Percentiles rank a stretch among this genome's conserved stretches.
These are phyloP conservation scores for Drosophila peninsularis DNA, from an alignment of 2,888 invertebrate genomes.

Conservation along the genomic window DNA sequence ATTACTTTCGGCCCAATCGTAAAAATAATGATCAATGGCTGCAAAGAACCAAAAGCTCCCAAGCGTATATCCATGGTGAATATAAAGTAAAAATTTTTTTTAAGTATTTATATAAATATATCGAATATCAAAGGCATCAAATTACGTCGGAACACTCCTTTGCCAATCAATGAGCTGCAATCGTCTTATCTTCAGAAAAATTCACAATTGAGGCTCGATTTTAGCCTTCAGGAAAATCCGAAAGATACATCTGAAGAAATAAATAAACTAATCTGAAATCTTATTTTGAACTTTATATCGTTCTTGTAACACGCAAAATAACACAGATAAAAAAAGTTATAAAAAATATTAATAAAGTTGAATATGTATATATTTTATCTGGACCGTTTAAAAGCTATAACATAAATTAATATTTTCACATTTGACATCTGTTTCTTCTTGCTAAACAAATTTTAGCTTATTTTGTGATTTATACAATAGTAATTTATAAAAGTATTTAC, in stretches of 20 bases:
- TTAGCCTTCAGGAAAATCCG: not conserved
- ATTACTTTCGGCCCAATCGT: conserved; percentile 89
- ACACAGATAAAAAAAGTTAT: too few species aligned
- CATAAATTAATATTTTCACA: not conserved
- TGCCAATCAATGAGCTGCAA: conserved; percentile 32
- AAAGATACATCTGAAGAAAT: not conserved
- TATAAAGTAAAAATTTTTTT: not conserved
- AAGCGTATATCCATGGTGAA: conserved; percentile 80
- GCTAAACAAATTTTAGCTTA: not conserved
- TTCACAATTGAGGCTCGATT: conserved; percentile 3
- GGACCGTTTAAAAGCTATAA: not conserved
- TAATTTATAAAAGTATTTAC: not conserved
- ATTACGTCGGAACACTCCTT: conserved; percentile 24
- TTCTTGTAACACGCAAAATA: not conserved
- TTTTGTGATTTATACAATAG: not conserved
- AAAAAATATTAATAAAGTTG: not conserved
- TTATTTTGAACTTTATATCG: not conserved
- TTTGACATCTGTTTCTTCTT: not conserved
- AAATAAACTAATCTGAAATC: not conserved
- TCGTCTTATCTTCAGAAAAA: conserved; percentile 3
- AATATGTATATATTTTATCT: not conserved
- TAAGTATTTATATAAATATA: not conserved
- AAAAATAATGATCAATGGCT: conserved; percentile 86
- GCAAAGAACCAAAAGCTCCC: conserved; percentile 86
- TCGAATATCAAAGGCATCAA: conserved; percentile 20